Percentiles rank a stretch among this genome's conserved stretches.
These are phyloP conservation scores for Magallana nippona DNA, from an alignment of 2,888 invertebrate species.

Conservation along the genomic window DNA sequence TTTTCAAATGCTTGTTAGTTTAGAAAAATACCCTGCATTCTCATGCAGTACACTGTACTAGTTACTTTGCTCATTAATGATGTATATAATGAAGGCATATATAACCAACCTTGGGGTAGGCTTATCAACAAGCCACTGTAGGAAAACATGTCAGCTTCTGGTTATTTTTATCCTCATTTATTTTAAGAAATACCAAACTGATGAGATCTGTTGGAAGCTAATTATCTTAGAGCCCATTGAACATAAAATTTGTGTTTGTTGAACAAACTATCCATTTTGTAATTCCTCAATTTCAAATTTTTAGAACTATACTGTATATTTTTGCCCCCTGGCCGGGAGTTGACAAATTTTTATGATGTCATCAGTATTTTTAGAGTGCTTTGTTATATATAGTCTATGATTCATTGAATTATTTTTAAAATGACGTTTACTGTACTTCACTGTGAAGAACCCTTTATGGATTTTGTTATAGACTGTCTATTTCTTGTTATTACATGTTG, in stretches of 20 bases:
- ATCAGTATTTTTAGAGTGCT: conserved; percentile 35
- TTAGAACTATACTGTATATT: conserved; percentile 11
- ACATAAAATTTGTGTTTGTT: conserved; percentile 23
- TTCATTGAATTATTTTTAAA: conserved; percentile 12
- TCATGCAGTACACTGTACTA: neutral
- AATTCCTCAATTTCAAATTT: neutral
- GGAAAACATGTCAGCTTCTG: neutral
- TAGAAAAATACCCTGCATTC: neutral
- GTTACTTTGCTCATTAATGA: neutral
- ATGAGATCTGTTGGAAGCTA: conserved; percentile 24
- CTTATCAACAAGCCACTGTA: neutral
- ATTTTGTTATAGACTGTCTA: conserved; percentile 4
- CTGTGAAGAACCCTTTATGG: neutral
- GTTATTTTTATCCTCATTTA: too few relatives aligned
- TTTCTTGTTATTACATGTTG: conserved; percentile 30
- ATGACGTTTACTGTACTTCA: conserved; percentile 26
- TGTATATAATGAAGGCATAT: conserved; percentile 17
- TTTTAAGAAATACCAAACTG: neutral
- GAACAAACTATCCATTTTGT: conserved; percentile 12
- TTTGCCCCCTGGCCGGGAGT: conserved; percentile 19
- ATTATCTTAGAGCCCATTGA: conserved; percentile 3
- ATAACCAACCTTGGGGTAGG: neutral
- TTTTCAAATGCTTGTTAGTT: conserved; percentile 23
- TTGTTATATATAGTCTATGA: conserved; percentile 18
- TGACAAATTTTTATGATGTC: conserved; percentile 21